Conservation (phyloP, 2,113 vertebrate species). For the Corvus cornix region DNA sequence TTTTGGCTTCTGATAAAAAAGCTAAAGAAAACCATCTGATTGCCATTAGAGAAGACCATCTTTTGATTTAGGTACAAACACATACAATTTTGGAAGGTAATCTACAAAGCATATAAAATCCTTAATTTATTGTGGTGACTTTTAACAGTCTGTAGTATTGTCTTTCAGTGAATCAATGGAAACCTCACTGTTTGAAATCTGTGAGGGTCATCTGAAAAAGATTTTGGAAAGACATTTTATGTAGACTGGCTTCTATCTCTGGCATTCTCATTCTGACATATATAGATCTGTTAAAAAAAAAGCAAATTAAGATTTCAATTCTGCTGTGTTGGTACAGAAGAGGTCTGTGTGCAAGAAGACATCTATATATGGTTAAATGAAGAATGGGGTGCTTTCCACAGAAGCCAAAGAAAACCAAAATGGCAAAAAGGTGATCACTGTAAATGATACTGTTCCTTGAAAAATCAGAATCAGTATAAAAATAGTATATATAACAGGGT, state of each 20-base stretch:
- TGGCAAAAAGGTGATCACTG: background rate
- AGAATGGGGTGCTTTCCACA: background rate
- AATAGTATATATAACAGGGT: background rate
- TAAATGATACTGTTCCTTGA: background rate
- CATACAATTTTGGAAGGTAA: background rate
- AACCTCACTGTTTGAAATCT: background rate
- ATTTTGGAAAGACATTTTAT: background rate
- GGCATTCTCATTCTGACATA: background rate
- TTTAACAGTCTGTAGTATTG: background rate
- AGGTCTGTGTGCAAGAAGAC: background rate
- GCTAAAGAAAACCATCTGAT: background rate
- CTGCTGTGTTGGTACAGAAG: background rate
- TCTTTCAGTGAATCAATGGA: background rate
- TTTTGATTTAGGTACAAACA: background rate
- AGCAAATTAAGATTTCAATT: background rate
- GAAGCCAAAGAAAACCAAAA: background rate
- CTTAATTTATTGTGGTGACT: background rate
- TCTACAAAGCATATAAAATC: background rate
- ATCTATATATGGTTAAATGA: background rate
- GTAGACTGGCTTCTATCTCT: background rate
- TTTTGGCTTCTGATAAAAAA: constrained; percentile 37
- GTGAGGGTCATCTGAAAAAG: background rate
- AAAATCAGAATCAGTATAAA: background rate
- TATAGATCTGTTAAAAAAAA: background rate
- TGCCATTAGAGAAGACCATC: background rate